A percentile compares a stretch with the other conserved stretches of the same genome.
These are phyloP conservation scores for Chydorus sphaericus DNA, from an alignment of 2,888 invertebrate species.

Conservation along the genomic window DNA sequence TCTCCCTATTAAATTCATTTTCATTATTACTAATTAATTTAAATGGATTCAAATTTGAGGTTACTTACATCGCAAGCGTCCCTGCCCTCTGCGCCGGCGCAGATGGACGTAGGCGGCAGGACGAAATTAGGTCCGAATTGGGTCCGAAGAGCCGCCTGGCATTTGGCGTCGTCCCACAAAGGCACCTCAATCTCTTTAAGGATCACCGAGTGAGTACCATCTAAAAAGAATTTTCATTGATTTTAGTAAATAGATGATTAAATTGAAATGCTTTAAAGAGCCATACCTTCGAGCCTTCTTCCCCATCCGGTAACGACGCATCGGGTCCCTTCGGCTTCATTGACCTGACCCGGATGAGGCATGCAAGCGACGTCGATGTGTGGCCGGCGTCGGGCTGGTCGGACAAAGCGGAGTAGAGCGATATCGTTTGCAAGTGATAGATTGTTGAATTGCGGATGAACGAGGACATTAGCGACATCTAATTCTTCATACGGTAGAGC, in stretches of 20 bases:
- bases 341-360: constrained; percentile 16
- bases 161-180: constrained; percentile 28
- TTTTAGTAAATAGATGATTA: constrained; percentile 1
- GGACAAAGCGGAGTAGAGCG: constrained; percentile 26
- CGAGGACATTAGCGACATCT: constrained; percentile 22
- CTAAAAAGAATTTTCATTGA: constrained; percentile 20
- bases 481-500: constrained; percentile 28
- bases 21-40: background rate
- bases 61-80: constrained; percentile 32
- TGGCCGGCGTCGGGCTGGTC: constrained; percentile 22
- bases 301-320: constrained; percentile 34
- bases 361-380: constrained; percentile 20
- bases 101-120: constrained; percentile 28
- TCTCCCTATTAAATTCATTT: constrained; percentile 26
- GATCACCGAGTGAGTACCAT: constrained; percentile 28
- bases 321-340: constrained; percentile 18
- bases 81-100: constrained; percentile 30
- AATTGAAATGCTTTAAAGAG: background rate
- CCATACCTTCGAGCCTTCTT: constrained; percentile 27
- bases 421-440: constrained; percentile 29
- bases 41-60: background rate
- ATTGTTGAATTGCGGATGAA: constrained; percentile 29
- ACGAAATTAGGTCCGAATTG: constrained; percentile 29
- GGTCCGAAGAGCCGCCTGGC: constrained; percentile 26
- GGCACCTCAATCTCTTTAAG: constrained; percentile 32